A percentile compares a stretch with the other conserved stretches of the same genome.
phyloP scores from a whole-genome alignment of 2,888 invertebrate genomes.

The Graphium colonna region DNA sequence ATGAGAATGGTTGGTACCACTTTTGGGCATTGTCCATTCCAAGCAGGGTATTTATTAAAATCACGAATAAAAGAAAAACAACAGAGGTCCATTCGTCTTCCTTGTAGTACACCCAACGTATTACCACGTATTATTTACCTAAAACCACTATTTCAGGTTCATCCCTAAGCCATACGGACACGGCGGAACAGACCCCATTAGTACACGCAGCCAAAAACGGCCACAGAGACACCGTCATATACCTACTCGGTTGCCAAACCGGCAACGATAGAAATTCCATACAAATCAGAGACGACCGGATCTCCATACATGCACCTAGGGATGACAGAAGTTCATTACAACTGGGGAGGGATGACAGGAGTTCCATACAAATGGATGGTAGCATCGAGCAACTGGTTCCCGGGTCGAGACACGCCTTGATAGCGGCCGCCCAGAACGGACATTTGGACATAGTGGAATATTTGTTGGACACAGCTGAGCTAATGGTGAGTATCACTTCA shows the following conservation, averaged over 20 bases:
- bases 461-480: constrained; percentile 90
- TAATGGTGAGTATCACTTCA: constrained; percentile 87
- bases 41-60: too few species aligned
- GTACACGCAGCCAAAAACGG: constrained; percentile 95
- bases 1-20: too few species aligned
- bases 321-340: neutral
- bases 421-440: constrained; percentile 93
- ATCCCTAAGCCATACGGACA: constrained; percentile 88
- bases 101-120: too few species aligned
- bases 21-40: too few species aligned
- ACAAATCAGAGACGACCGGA: neutral
- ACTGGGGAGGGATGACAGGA: constrained; percentile 82
- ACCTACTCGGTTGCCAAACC: constrained; percentile 87
- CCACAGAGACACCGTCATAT: constrained; percentile 91
- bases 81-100: too few species aligned
- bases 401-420: constrained; percentile 92
- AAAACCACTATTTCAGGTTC: constrained; percentile 79
- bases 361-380: constrained; percentile 64
- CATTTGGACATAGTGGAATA: constrained; percentile 94
- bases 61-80: too few species aligned
- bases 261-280: constrained; percentile 30
- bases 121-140: too few species aligned
- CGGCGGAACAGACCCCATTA: constrained; percentile 90
- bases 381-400: constrained; percentile 85
- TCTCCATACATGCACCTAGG: too few species aligned